These are phyloP conservation scores for Syrista parreyssii DNA, from an alignment of 2,888 invertebrate species.

Conservation along the genomic window DNA sequence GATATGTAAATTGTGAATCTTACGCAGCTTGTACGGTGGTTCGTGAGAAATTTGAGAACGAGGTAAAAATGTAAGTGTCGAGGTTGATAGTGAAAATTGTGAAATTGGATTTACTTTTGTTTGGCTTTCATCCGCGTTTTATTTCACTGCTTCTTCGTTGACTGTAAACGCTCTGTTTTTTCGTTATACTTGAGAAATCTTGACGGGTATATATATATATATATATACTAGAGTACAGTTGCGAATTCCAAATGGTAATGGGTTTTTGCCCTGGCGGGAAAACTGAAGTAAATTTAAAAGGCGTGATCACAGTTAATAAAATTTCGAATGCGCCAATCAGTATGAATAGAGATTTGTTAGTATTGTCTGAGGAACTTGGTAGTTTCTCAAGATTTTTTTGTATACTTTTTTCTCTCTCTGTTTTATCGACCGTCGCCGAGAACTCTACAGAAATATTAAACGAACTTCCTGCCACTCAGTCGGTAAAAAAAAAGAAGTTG, in stretches of 20 bases:
- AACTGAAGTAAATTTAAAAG: neutral
- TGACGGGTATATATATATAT: neutral
- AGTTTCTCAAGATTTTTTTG: neutral
- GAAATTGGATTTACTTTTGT: neutral
- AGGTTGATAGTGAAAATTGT: neutral
- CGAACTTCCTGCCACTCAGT: neutral
- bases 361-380: constrained; percentile 18
- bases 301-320: constrained; percentile 12
- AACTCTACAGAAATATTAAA: neutral
- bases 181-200: neutral
- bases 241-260: neutral
- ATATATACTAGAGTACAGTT: neutral
- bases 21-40: neutral
- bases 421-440: neutral
- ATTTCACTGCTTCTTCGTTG: neutral
- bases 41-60: neutral
- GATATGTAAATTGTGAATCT: neutral
- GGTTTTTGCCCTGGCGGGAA: neutral
- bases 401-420: neutral
- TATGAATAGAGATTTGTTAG: constrained; percentile 53
- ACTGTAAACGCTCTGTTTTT: neutral
- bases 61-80: neutral
- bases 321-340: constrained; percentile 47
- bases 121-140: neutral
- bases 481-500: neutral